Evolutionary conservation across 2,113 vertebrate species (phyloP).

Genomic region (Otus sunia): DNA sequence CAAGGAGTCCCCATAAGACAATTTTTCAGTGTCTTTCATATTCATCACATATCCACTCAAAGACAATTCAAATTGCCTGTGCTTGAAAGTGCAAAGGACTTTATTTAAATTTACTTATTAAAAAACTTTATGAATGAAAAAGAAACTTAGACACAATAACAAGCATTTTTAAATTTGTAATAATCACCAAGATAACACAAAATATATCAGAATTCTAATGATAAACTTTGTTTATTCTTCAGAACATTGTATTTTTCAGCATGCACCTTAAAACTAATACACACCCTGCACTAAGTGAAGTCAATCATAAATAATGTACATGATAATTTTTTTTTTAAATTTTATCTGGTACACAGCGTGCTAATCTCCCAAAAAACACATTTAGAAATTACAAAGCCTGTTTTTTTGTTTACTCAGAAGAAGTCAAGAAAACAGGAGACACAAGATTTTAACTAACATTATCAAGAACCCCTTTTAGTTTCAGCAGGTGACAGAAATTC

Average conservation of each 20-base stretch:
- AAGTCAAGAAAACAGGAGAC: neutral
- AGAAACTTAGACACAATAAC: neutral
- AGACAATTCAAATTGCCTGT: neutral
- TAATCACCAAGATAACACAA: neutral
- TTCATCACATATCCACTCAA: neutral
- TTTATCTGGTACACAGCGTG: neutral
- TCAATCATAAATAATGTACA: neutral
- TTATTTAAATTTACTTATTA: constrained; percentile 6
- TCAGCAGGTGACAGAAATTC: constrained; percentile 51
- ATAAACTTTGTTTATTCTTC: neutral
- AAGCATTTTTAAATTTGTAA: neutral
- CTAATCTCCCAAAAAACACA: neutral
- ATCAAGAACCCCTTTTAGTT: constrained; percentile 21
- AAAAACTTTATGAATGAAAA: constrained; percentile 17
- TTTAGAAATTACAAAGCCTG: neutral
- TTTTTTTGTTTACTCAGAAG: neutral
- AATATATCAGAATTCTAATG: neutral
- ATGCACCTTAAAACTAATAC: neutral
- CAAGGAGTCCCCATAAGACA: constrained; percentile 58
- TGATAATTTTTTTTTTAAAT: neutral
- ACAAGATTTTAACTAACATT: constrained; percentile 36
- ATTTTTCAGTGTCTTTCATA: constrained; percentile 8
- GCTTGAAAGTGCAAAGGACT: constrained; percentile 13
- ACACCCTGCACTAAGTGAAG: neutral
- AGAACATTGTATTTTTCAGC: neutral